Percentiles rank a stretch among this genome's conserved stretches.
phyloP scores from a whole-genome alignment of 1,140 invertebrate species.

The Solenopsis invicta region DNA sequence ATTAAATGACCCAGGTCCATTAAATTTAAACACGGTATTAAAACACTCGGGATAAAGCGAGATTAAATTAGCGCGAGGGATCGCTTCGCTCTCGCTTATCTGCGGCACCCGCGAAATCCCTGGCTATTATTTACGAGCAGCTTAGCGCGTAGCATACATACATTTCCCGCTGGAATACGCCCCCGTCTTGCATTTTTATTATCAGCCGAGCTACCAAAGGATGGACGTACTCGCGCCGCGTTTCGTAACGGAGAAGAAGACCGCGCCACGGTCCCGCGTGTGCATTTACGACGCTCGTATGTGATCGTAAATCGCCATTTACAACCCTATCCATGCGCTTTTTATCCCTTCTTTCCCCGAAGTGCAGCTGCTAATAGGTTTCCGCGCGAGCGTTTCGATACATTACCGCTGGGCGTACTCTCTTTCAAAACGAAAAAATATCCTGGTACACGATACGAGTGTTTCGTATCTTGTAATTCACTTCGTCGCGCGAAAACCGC shows the following conservation, averaged over 20 bases:
- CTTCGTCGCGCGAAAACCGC: neutral
- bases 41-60: constrained; percentile 59
- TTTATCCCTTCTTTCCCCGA: neutral
- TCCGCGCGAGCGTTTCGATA: constrained; percentile 19
- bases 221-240: constrained; percentile 5
- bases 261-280: neutral
- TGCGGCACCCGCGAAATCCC: constrained; percentile 45
- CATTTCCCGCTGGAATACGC: constrained; percentile 35
- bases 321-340: neutral
- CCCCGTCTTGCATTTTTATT: constrained; percentile 54
- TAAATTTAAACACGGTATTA: constrained; percentile 64
- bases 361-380: constrained; percentile 49
- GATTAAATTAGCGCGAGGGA: constrained; percentile 61
- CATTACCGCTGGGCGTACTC: constrained; percentile 24
- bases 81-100: constrained; percentile 55
- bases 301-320: constrained; percentile 55
- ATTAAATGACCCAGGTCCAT: constrained; percentile 56
- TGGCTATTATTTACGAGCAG: constrained; percentile 57
- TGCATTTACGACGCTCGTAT: constrained; percentile 44
- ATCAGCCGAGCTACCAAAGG: constrained; percentile 30
- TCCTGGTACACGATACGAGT: neutral
- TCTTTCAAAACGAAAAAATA: constrained; percentile 19
- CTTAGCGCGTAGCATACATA: constrained; percentile 56
- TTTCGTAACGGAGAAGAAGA: neutral
- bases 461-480: constrained; percentile 19